Base-by-base conservation (phyloP, 2,888 invertebrate genomes). In the Boloria selene region DNA sequence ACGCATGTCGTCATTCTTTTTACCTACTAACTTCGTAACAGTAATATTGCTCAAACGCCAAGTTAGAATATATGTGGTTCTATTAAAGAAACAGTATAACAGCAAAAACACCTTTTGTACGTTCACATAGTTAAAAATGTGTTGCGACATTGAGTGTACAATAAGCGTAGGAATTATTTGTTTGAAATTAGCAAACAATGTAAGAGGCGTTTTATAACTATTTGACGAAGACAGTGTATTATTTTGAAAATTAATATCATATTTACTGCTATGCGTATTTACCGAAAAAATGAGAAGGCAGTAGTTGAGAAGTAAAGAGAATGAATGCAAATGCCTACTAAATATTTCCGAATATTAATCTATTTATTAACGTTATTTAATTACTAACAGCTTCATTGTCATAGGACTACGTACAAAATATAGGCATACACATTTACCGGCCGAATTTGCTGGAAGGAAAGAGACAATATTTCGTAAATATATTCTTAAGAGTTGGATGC, bases 161-260 rank as follows among this genome's bases (percentile, higher is more conserved):
- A 62, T 62, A 16, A 62, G 61, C 56, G 66, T 61, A 67, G 65
- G 67, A 56, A 65, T 67, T 67, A 69, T 67, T 70, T 65, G 62
- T 70, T 53, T 65, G 67, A 63, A 66, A 69, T 69, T 69, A 70
- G 67, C 69, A 69, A 69, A 70, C 70, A 70, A 70, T 22, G 3
- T 69, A 63, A 59, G 53, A 67, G 61, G 50, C 49, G 54, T 52
- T 66, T 22, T 64, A 66, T 68, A 61, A 66, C 59, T 61, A 58
- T 70, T 54, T 62, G 66, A 59, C n/a, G n/a, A 64, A 61, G 63
- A 55, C 60, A 38, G 16, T 47, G 56, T 26, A 38, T 17, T 22
- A 13, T 14, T 22, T 22, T 22, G 3, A 22, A 22, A 22, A 22
- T 22, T 1, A 22, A 22, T 22, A 22, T 22, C 3, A 22, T 22